Base-by-base conservation (phyloP, 2,113 vertebrate genomes). In the Oostethus manadensis region DNA sequence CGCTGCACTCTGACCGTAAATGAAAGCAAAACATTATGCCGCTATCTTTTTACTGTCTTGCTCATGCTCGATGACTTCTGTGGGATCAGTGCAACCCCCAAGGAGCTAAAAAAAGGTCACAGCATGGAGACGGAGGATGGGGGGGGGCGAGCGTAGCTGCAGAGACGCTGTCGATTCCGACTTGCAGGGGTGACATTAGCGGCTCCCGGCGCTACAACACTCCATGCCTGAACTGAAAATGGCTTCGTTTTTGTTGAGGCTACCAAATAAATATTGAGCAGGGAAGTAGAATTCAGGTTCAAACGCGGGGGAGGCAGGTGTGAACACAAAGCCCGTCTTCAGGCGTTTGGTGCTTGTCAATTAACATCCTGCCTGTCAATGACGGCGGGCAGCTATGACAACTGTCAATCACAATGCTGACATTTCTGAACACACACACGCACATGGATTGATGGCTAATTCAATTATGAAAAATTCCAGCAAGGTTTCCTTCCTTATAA, bases 171-270 rank as follows among this genome's bases (percentile, higher is more conserved):
- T 73, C 54, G 51, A 72, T 76, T 82, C 67, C 60, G 68, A 71
- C 66, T 83, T 87, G 82, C 75, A 68, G 15, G 21, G 57, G 60
- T 71, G 38, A 61, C 73, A 82, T 78, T 83, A 78, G 77, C 46
- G 58, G 45, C 56, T 82, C 84, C 71, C 77, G 68, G 66, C 74
- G 66, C 72, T 49, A 42, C 38, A 14, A 42, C 38, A 42, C 15
- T 70, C 65, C 46, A 78, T 70, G 59, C 60, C 59, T 42, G 20
- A 55, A 60, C 54, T 64, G 13, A 53, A 71, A 71, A 54, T 54
- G 22, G 13, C 6, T 77, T 57, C 66, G 56, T 26, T 9, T 35
- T 20, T 26, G 42, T 13, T 38, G 55, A 73, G 35, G 47, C 26
- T 54, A 26, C 23, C 38, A 0, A 13, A 4, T 26, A 51, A 9